phyloP scores from a whole-genome alignment of 2,797 vertebrate species.

The Xerus rutilus region DNA sequence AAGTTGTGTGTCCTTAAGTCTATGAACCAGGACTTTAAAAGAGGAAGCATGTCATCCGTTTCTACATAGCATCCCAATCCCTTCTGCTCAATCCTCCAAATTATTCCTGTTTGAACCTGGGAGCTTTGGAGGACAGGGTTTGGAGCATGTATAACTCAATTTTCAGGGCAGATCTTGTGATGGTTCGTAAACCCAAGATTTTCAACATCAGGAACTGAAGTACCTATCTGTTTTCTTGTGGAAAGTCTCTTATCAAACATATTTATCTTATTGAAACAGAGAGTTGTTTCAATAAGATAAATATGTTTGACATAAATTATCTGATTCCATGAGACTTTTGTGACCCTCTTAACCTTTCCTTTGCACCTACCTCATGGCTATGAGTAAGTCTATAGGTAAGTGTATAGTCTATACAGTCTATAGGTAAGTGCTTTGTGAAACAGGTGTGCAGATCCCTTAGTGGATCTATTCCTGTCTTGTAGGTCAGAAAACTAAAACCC shows the following conservation, averaged over 20 bases:
- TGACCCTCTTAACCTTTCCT: neutral
- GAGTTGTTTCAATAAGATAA: no score
- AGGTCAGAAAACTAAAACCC: neutral
- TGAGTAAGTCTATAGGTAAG: no score
- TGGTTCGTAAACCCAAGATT: neutral
- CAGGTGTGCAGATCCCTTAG: neutral
- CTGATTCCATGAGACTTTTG: neutral
- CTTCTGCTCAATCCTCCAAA: neutral
- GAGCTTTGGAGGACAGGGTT: neutral
- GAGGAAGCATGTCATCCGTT: accelerated
- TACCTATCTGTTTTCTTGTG: neutral
- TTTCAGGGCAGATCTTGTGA: neutral
- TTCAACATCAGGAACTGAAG: neutral
- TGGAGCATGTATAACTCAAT: neutral
- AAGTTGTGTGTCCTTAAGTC: neutral
- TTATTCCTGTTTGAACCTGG: neutral
- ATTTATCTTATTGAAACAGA: neutral
- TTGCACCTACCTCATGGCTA: neutral
- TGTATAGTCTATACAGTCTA: no score
- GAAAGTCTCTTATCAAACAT: neutral
- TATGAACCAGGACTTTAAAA: neutral
- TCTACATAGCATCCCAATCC: accelerated
- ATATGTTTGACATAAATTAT: no score
- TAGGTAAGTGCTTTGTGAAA: neutral
- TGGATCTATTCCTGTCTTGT: neutral